phyloP scores from a whole-genome alignment of 2,888 invertebrate species.

The Lutraria lutraria region DNA sequence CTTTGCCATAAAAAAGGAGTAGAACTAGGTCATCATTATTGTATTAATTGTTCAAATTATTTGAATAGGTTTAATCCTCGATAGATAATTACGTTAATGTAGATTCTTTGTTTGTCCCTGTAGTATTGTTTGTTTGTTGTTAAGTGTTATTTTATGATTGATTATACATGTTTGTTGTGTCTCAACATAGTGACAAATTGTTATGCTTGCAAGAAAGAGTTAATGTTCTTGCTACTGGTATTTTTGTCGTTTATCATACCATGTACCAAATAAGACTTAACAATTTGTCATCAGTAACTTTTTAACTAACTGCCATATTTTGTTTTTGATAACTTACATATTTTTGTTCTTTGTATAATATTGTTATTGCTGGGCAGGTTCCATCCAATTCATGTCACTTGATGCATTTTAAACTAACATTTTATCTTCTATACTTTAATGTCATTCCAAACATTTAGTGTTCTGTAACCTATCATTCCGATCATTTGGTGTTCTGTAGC shows the following conservation, averaged over 20 bases:
- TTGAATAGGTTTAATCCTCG: slow-evolving; percentile 88
- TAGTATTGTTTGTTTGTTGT: slow-evolving; percentile 1
- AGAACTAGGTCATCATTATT: slow-evolving; percentile 93
- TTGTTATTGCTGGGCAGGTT: slow-evolving; percentile 19
- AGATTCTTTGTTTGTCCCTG: not conserved
- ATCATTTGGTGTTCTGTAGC: not conserved
- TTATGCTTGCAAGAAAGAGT: not conserved
- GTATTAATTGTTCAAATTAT: slow-evolving; percentile 96
- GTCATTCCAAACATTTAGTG: slow-evolving; percentile 23
- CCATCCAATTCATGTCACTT: not conserved
- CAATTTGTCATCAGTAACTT: not conserved
- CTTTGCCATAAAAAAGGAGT: slow-evolving; percentile 95
- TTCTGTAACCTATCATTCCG: slow-evolving; percentile 14
- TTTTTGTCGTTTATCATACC: not conserved
- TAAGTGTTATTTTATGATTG: not conserved
- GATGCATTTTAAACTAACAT: not conserved
- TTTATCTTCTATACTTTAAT: not conserved
- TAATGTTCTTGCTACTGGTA: not conserved
- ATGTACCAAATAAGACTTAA: not conserved
- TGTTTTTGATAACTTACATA: slow-evolving; percentile 44
- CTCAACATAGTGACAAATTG: slow-evolving; percentile 4
- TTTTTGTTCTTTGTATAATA: not conserved
- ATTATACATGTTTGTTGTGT: not conserved
- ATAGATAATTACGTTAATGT: not conserved
- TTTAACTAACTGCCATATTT: slow-evolving; percentile 28